Evolutionary conservation across 2,888 invertebrate genomes (phyloP).

Genomic region (Capitulum mitella): DNA sequence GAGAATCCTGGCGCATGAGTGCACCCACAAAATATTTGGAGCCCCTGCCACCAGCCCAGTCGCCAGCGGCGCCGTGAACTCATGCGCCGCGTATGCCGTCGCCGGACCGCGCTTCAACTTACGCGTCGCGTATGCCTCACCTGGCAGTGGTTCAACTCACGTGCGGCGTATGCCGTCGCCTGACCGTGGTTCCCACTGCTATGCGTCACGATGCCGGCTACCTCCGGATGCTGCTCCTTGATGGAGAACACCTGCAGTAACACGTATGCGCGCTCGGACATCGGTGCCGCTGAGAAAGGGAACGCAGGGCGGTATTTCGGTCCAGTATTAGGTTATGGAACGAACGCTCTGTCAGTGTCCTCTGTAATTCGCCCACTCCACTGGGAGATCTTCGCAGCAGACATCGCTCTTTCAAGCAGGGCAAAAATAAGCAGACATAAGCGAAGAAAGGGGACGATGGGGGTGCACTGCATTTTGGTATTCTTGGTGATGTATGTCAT

Average conservation of each 20-base stretch:
- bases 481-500: not conserved
- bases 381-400: too few species aligned
- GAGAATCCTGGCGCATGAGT: too few species aligned
- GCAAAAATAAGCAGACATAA: not conserved
- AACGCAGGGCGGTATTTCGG: too few species aligned
- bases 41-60: too few species aligned
- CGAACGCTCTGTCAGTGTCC: too few species aligned
- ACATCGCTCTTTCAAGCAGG: not conserved
- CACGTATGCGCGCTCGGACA: not conserved
- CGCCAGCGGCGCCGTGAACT: too few species aligned
- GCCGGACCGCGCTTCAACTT: conserved; percentile 47
- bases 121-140: not conserved
- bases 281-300: too few species aligned
- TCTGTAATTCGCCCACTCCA: too few species aligned
- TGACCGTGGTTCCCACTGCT: conserved; percentile 50
- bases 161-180: conserved; percentile 44
- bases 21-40: too few species aligned
- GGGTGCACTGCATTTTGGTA: not conserved
- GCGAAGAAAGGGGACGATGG: not conserved
- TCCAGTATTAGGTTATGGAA: too few species aligned
- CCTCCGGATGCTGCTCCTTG: conserved; percentile 29
- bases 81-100: conserved; percentile 37
- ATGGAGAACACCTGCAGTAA: conserved; percentile 12
- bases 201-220: conserved; percentile 43
- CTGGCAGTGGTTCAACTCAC: too few species aligned